Evolutionary conservation across 2,888 invertebrate species (phyloP), one percentile per base, ranked within the genome.

Genomic region (Andricus quercusramuli): DNA sequence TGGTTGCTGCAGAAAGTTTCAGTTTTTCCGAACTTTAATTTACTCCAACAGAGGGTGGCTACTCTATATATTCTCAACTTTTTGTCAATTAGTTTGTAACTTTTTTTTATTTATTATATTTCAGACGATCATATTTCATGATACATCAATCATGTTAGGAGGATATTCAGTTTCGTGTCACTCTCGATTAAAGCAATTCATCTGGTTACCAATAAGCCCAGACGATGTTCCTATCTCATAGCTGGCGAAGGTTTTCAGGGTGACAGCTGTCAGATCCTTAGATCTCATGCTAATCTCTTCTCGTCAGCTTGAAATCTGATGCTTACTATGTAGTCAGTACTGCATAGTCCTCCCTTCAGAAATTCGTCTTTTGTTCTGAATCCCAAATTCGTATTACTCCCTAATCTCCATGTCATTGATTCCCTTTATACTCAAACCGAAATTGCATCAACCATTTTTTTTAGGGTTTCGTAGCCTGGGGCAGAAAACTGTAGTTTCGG

Each of bases 241-340:
- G 74, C 51, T 56, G 32, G 74, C 56, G 74, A 74, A 74, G 68
- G 47, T 51, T 70, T 70, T 51, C 51, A 70, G 74, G 56, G 74
- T 74, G 74, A 74, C 74, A 74, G 74, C 74, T 74, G 56, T 56
- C 74, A 74, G 74, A 74, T 74, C 74, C 51, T 56, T 47, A 74
- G 74, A 74, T 74, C 32, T 74, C 74, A 74, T 74, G 74, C 51
- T 74, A 74, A 56, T 74, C 74, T 56, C 20, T 22, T 25, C 29
- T 74, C 74, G 51, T 74, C 51, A 74, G 70, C 70, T 74, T 74
- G 70, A 74, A 74, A 56, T 74, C 56, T 56, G 56, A 74, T 74
- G 56, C 51, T 32, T 56, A 74, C 74, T 74, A 74, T 74, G 56
- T 74, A 74, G 74, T 56, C 68, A 56, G 56, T 56, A n/a, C 74